A percentile compares a stretch with the other conserved stretches of the same genome.
phyloP scores from a whole-genome alignment of 2,888 invertebrate species.

The Norana najaformis region DNA sequence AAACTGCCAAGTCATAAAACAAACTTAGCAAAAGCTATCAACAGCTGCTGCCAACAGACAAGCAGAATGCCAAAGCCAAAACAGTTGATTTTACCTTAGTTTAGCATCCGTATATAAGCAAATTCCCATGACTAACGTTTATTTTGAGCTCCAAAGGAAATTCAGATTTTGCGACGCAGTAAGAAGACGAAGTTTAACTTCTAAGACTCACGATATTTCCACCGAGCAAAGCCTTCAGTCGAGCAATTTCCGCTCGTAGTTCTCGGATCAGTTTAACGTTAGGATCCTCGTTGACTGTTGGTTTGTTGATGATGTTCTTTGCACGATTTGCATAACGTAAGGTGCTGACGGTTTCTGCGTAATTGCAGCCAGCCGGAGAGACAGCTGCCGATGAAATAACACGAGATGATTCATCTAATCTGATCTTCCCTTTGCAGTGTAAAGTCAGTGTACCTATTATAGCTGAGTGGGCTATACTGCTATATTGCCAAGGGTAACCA shows the following conservation, averaged over 20 bases:
- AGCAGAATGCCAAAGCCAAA: background rate
- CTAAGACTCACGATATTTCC: slow-evolving; percentile 54
- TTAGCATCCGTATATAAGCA: background rate
- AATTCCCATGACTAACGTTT: no score
- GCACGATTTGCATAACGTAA: slow-evolving; percentile 78
- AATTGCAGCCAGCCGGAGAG: slow-evolving; percentile 76
- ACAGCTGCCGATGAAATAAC: slow-evolving; percentile 67
- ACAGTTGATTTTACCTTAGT: background rate
- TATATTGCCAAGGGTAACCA: slow-evolving; percentile 78
- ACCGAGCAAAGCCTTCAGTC: slow-evolving; percentile 65
- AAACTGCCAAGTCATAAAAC: no score
- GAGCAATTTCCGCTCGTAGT: slow-evolving; percentile 69
- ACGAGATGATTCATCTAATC: background rate
- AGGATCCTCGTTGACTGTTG: slow-evolving; percentile 69
- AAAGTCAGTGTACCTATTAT: no score
- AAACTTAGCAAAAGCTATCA: no score
- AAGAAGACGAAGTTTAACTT: background rate
- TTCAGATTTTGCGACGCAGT: no score
- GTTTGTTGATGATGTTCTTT: slow-evolving; percentile 72
- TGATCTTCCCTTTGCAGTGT: no score
- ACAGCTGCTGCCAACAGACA: background rate
- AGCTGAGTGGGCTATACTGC: no score
- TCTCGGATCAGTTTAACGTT: slow-evolving; percentile 70
- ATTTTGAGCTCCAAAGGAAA: no score
- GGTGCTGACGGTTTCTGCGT: slow-evolving; percentile 80